Evolutionary conservation across 2,888 invertebrate genomes (phyloP), one percentile per base, ranked within the genome.

Genomic region (Gymnoscelis rufifasciata): DNA sequence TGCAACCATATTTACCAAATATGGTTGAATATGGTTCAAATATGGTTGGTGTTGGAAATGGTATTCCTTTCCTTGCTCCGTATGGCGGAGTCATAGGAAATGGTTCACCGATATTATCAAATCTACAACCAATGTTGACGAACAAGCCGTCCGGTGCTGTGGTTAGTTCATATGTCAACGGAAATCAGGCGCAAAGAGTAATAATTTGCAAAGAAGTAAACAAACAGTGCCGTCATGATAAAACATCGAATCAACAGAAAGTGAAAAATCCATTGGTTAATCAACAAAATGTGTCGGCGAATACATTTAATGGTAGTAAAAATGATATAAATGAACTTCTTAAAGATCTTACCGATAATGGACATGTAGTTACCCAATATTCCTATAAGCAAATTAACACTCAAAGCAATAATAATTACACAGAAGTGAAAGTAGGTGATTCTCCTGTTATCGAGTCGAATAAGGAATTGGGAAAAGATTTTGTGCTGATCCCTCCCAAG

Each of bases 401-500:
- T 6, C 52, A 51, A 12, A 56, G 50, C 33, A 47, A 60, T 7
- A 37, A 57, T 24, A 50, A 54, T 23, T 51, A 57, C 5, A 59
- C 56, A 7, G 44, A 56, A 7, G 59, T 59, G 0, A 59, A 53
- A 35, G 46, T 65, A 13, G 41, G 31, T n/a, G 56, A 38, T 8
- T 44, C 28, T 23, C 19, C 14, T 28, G 0, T 14, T 11, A 11
- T 29, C 15, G 15, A 30, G 30, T 24, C 15, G 5, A 7, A n/a
- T 8, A 42, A 27, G 5, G 19, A 40, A 24, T 10, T 52, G 6
- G 51, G 54, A 7, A 55, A 50, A 26, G 51, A 55, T 13, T 63
- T 50, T 50, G 43, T 64, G 33, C 64, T 48, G 15, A 13, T 64
- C 3, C 64, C 66, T n/a, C 60, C 64, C 12, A 12, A 24, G 8